These are phyloP conservation scores for Drosophila ohnishii DNA, from an alignment of 1,140 invertebrate genomes.

Conservation along the genomic window DNA sequence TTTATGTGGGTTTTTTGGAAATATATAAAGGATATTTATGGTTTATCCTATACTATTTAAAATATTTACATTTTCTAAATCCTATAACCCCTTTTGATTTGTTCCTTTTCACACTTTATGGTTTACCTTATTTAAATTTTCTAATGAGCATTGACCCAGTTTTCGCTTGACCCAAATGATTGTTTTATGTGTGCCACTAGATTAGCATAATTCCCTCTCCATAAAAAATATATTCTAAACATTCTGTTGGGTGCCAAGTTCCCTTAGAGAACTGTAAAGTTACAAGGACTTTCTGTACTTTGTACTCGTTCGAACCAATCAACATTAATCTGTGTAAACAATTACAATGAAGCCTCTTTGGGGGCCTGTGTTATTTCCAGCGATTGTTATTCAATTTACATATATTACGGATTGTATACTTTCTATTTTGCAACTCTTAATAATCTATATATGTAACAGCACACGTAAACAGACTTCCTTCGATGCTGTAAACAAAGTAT, in stretches of 20 bases:
- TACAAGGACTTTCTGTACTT: background rate
- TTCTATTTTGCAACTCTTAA: background rate
- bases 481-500: conserved; percentile 3
- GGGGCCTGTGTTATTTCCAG: conserved; percentile 14
- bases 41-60: too few species aligned
- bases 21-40: too few species aligned
- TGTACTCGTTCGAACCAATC: background rate
- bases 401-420: conserved; percentile 1
- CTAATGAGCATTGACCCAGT: background rate
- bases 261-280: background rate
- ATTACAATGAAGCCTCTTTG: conserved; percentile 1
- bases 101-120: background rate
- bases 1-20: too few species aligned
- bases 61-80: too few species aligned
- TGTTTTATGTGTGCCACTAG: background rate
- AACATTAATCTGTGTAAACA: conserved; percentile 19
- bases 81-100: background rate
- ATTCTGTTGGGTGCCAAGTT: background rate
- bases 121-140: background rate
- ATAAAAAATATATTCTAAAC: background rate
- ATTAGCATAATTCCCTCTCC: background rate
- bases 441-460: conserved; percentile 9
- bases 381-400: conserved; percentile 26
- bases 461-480: conserved; percentile 2
- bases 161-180: background rate